Base-by-base conservation (phyloP, 2,888 invertebrate genomes). In the Euproctis similis region DNA sequence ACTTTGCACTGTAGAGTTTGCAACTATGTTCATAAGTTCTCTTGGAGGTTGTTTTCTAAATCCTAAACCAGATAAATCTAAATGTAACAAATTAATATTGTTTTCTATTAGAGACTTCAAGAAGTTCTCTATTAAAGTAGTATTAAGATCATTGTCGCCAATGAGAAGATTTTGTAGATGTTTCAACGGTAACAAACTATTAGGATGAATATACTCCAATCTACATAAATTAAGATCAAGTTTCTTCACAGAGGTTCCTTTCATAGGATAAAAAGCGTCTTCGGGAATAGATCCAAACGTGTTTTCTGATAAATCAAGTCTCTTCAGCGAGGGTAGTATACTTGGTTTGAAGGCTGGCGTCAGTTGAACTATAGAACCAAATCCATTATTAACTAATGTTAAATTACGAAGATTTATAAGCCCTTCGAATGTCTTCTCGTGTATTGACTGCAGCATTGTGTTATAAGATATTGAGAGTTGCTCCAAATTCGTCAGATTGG, bases 391-490 rank as follows among this genome's bases (percentile, higher is more conserved):
- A 4, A 86, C 75, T 42, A 89, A 54, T 26, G 70, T 78, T 22
- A 89, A 54, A 36, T 81, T 77, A 24, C 59, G 58, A 8, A 89
- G 72, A 36, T 77, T 86, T 0, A 39, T 46, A 18, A 89, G 61
- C 2, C 89, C 89, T 24, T 68, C 57, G 46, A 89, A 89, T 1
- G 73, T 70, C 13, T 68, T 57, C 12, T 64, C 54, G 11, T 81
- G 62, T n/a, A 89, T 67, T 3, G 54, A 49, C 12, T 52, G 63
- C 2, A 89, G 60, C 6, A 73, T 64, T 1, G 74, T 72, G 44
- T 88, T 88, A 46, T 82, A 87, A 0, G 87, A 87, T 45, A 89
- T 85, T 0, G 87, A 87, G 6, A 89, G 53, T 26, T 86, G 85
- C 22, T 70, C 60, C 12, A 89, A 50, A 9, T 69, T 71, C 0